Conservation (phyloP, 2,797 vertebrate species). For the Macroramphosus scolopax region DNA sequence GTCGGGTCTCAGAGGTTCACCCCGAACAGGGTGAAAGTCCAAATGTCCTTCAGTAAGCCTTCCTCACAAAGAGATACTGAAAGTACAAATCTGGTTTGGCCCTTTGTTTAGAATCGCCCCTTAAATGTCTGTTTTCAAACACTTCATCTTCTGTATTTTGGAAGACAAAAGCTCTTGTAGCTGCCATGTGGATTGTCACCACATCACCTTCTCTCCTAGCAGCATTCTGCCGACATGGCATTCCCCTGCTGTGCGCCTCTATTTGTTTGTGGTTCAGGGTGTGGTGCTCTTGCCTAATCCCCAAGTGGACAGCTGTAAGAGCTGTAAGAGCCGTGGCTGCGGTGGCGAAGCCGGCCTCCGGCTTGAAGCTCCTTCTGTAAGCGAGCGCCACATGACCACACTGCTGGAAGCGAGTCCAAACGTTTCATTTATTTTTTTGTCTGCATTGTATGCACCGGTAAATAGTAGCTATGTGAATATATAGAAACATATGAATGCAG, state of each 20-base stretch:
- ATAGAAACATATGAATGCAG: constrained; percentile 9
- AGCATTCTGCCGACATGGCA: constrained; percentile 48
- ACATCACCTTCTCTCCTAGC: constrained; percentile 15
- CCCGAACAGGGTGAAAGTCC: constrained; percentile 17
- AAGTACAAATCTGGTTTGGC: constrained; percentile 14
- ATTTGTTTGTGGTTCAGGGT: constrained; percentile 59
- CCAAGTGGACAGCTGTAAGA: constrained; percentile 46
- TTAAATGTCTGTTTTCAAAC: constrained; percentile 9
- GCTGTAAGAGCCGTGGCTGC: constrained; percentile 25
- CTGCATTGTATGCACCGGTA: constrained; percentile 3
- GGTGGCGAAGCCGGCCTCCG: constrained; percentile 36
- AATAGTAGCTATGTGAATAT: constrained; percentile 37
- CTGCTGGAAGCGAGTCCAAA: constrained; percentile 26
- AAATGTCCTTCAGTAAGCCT: background rate
- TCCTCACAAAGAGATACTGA: constrained; percentile 4
- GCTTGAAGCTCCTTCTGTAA: constrained; percentile 39
- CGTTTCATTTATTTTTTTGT: constrained; percentile 42
- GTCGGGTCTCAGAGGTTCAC: constrained; percentile 39
- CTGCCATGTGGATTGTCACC: constrained; percentile 26
- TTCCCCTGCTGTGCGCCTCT: constrained; percentile 34
- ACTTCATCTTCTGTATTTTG: constrained; percentile 1
- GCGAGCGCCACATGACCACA: constrained; percentile 50
- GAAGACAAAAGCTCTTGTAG: background rate
- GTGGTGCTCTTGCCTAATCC: constrained; percentile 51
- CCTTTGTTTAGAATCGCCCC: constrained; percentile 12